Base-by-base conservation (phyloP, 2,888 invertebrate genomes). In the Pollenia griseotomentosa region DNA sequence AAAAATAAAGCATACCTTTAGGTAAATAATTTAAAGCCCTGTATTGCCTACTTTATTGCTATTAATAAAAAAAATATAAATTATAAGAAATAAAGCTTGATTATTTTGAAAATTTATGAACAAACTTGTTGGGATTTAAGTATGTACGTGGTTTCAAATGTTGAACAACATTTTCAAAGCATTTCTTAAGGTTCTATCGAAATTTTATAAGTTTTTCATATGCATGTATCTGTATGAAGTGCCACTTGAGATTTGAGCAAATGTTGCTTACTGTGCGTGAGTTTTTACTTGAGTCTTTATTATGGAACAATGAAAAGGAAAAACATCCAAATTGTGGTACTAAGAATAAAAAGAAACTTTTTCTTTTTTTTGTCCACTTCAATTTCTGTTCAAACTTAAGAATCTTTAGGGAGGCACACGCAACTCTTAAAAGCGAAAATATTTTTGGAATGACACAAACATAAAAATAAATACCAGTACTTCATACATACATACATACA, bases 391-490 rank as follows among this genome's bases (percentile, higher is more conserved):
- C 46, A 74, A 44, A 74, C 46, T 63, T 75, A 42, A 33, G 33
- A 57, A 71, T 66, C 51, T 66, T 63, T 42, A 10, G 48, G 61
- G 68, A 75, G 65, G 44, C 55, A 55, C 6, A 55, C 6, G 33
- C 44, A 77, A 46, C 23, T 23, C 55, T 46, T 53, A n/a, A 77
- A 77, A 44, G 42, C 1, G 16, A 66, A 44, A 57, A 16, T 57
- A 14, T 65, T 65, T 33, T 33, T 59, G 19, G 57, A 75, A 57
- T 65, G 63, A 57, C 63, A 81, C 48, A 65, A 80, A 75, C 70
- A 71, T 73, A 46, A 81, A 85, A 63, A 61, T 42, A 71, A 75
- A 75, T 48, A 42, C 61, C 51, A 78, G 33, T 7, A 33, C 6
- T 33, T 33, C 6, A 33, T 33, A 33, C 6, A 33, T 33, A 33